Evolutionary conservation across 2,797 vertebrate species (phyloP).

Genomic region (Phalloptychus januarius): DNA sequence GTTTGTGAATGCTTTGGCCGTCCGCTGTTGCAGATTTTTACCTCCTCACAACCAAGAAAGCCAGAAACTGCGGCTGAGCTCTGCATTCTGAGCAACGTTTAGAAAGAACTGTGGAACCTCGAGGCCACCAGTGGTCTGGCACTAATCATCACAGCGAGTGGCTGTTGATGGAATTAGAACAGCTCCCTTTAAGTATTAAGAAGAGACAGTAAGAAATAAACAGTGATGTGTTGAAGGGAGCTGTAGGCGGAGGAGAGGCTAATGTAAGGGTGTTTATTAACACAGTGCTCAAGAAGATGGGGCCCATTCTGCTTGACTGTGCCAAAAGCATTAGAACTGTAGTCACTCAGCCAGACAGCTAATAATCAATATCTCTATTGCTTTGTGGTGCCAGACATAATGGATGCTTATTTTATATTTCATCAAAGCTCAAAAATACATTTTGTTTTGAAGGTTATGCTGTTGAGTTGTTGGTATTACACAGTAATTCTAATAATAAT

Average conservation of each 20-base stretch:
- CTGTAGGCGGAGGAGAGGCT: constrained; percentile 51
- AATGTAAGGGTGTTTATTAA: constrained; percentile 67
- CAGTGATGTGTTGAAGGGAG: constrained; percentile 62
- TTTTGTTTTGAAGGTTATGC: not conserved
- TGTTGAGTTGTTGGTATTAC: not conserved
- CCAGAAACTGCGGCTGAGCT: constrained; percentile 54
- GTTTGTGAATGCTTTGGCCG: constrained; percentile 58
- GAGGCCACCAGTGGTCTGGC: constrained; percentile 69
- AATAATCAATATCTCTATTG: constrained; percentile 56
- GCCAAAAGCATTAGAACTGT: constrained; percentile 62
- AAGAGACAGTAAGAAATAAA: constrained; percentile 65
- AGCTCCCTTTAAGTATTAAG: constrained; percentile 69
- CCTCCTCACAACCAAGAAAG: constrained; percentile 37
- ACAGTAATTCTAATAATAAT: not conserved
- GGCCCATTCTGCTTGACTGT: constrained; percentile 41
- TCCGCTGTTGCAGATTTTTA: constrained; percentile 34
- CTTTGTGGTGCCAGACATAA: constrained; percentile 25
- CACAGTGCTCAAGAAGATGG: constrained; percentile 56
- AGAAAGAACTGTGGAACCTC: constrained; percentile 64
- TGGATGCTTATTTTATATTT: constrained; percentile 23
- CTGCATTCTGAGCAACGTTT: constrained; percentile 47
- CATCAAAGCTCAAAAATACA: constrained; percentile 1
- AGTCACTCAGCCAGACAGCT: constrained; percentile 60
- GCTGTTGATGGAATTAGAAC: constrained; percentile 74
- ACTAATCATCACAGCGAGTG: constrained; percentile 74